Evolutionary conservation across 2,888 invertebrate genomes (phyloP).

Genomic region (Tricholauxania praeusta): DNA sequence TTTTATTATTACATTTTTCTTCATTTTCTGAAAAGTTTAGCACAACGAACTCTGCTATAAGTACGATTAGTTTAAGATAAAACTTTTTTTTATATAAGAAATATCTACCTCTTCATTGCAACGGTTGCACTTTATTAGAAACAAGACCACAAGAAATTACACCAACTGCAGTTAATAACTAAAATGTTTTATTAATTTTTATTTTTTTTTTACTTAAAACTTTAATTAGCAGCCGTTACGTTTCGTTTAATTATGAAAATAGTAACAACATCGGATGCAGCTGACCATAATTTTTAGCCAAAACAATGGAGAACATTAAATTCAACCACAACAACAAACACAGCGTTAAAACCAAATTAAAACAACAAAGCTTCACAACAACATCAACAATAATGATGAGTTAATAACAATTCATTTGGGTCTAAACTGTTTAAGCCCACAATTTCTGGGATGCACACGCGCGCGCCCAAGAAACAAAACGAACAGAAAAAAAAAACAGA

Average conservation of each 20-base stretch:
- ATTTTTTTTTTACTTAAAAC: conserved; percentile 45
- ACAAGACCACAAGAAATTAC: conserved; percentile 27
- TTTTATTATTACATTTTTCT: background rate
- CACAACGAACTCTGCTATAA: conserved; percentile 8
- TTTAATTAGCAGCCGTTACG: conserved; percentile 62
- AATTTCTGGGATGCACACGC: background rate
- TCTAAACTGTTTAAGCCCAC: background rate
- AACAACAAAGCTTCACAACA: background rate
- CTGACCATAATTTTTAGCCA: conserved; percentile 41
- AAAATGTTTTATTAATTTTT: conserved; percentile 20
- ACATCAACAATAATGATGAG: conserved; percentile 8
- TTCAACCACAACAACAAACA: background rate
- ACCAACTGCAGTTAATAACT: conserved; percentile 37
- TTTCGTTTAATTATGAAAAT: conserved; percentile 57
- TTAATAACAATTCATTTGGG: conserved; percentile 23
- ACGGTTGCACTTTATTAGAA: conserved; percentile 38
- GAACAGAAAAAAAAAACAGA: conserved; percentile 39
- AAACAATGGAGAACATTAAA: conserved; percentile 25
- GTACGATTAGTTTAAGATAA: too few relatives aligned
- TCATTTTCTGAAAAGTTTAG: conserved; percentile 4
- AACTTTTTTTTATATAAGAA: background rate
- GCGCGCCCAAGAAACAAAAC: conserved; percentile 1
- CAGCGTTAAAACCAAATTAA: too few relatives aligned
- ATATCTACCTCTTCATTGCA: conserved; percentile 35
- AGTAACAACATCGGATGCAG: conserved; percentile 28